Percentiles rank a stretch among this genome's conserved stretches.
These are phyloP conservation scores for Oncopeltus fasciatus DNA, from an alignment of 1,140 invertebrate species.

Conservation along the genomic window DNA sequence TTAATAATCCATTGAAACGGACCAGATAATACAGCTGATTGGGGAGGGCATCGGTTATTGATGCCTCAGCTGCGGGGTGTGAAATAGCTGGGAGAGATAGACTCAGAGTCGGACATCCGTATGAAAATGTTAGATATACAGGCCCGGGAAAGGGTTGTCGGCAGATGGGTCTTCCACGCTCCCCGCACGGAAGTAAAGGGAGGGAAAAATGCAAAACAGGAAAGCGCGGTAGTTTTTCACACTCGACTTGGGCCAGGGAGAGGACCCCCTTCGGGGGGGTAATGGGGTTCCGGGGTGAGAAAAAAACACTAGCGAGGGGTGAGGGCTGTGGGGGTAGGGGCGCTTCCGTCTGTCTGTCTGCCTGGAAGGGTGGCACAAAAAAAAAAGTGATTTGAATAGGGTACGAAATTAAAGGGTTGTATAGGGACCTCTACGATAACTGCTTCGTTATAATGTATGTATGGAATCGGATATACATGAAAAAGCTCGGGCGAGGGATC, in stretches of 20 bases:
- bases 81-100: background rate
- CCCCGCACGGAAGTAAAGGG: slow-evolving; percentile 1
- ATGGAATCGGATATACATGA: slow-evolving; percentile 24
- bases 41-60: background rate
- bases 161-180: slow-evolving; percentile 5
- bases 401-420: slow-evolving; percentile 24
- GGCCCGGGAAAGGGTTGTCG: slow-evolving; percentile 17
- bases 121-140: slow-evolving; percentile 24
- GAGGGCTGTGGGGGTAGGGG: background rate
- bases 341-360: background rate
- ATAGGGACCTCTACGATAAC: slow-evolving; percentile 19
- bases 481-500: slow-evolving; percentile 16
- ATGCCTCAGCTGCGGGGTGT: slow-evolving; percentile 7
- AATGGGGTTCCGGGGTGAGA: slow-evolving; percentile 6
- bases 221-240: slow-evolving; percentile 23
- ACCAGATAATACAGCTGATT: background rate
- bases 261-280: background rate
- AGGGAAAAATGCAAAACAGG: slow-evolving; percentile 23
- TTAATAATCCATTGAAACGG: slow-evolving; percentile 5
- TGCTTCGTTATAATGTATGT: slow-evolving; percentile 23
- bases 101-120: slow-evolving; percentile 15
- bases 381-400: slow-evolving; percentile 24
- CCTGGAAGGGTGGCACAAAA: slow-evolving; percentile 2
- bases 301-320: slow-evolving; percentile 12
- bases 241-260: slow-evolving; percentile 4